These are phyloP conservation scores for Aramus guarauna DNA, from an alignment of 2,113 vertebrate genomes.

Conservation along the genomic window DNA sequence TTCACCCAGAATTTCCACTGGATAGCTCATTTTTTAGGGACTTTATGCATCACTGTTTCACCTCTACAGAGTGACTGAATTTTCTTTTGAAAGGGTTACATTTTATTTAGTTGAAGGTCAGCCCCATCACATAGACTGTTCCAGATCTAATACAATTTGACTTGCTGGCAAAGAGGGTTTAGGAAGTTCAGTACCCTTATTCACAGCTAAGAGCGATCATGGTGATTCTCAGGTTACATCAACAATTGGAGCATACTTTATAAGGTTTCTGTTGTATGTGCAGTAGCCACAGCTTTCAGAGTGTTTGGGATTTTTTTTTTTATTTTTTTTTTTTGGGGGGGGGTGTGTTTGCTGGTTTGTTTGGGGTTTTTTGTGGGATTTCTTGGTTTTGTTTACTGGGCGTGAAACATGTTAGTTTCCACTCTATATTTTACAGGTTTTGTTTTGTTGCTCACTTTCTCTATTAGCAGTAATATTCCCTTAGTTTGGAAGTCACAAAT, in stretches of 20 bases:
- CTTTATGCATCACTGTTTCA: neutral
- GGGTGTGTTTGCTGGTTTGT: neutral
- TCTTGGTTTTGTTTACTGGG: neutral
- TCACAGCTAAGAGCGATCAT: neutral
- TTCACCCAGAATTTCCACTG: neutral
- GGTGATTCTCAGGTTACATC: neutral
- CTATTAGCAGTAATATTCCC: neutral
- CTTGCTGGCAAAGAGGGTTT: neutral
- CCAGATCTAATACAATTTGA: neutral
- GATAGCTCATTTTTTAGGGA: neutral
- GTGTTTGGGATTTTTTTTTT: neutral
- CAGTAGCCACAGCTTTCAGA: neutral
- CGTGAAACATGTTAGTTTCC: neutral
- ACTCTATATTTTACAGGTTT: neutral
- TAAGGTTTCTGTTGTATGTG: neutral
- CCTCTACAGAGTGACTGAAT: neutral
- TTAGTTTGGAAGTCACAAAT: neutral
- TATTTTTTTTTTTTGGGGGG: no score
- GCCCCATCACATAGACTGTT: neutral
- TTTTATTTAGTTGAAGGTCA: neutral
- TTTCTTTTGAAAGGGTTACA: neutral
- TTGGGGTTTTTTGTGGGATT: accelerated
- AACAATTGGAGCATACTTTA: neutral
- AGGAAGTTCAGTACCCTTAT: neutral
- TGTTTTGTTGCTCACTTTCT: neutral